phyloP scores from a whole-genome alignment of 2,113 vertebrate genomes.

The Delphinapterus leucas region DNA sequence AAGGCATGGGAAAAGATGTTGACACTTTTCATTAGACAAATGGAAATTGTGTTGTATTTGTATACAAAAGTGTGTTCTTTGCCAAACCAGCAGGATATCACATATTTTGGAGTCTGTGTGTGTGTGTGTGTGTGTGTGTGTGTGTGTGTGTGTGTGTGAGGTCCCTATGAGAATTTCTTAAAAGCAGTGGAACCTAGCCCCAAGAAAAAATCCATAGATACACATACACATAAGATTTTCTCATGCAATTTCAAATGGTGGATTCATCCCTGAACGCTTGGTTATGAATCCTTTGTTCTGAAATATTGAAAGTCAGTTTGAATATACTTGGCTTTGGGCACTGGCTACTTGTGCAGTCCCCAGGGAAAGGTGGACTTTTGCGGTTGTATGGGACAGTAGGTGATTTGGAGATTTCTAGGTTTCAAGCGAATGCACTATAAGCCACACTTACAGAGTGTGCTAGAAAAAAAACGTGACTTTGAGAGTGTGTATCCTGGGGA shows the following conservation, averaged over 20 bases:
- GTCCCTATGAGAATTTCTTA: neutral
- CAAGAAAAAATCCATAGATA: neutral
- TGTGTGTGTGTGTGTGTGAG: neutral
- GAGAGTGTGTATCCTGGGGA: neutral
- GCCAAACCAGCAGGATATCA: neutral
- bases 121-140: neutral
- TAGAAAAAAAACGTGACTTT: neutral
- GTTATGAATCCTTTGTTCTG: neutral
- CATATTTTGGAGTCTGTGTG: neutral
- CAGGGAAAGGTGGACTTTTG: neutral
- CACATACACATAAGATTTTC: neutral
- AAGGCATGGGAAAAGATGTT: neutral
- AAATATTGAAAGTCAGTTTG: conserved; percentile 17
- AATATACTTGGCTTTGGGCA: neutral
- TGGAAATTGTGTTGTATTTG: neutral
- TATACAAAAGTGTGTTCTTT: neutral
- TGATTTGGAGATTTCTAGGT: neutral
- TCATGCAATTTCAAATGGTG: neutral
- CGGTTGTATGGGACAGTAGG: neutral
- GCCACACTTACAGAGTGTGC: neutral
- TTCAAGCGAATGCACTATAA: neutral
- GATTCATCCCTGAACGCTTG: neutral
- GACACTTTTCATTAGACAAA: neutral
- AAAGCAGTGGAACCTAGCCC: neutral
- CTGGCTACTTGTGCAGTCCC: neutral